phyloP scores from a whole-genome alignment of 2,797 vertebrate species.

The Carapus acus region DNA sequence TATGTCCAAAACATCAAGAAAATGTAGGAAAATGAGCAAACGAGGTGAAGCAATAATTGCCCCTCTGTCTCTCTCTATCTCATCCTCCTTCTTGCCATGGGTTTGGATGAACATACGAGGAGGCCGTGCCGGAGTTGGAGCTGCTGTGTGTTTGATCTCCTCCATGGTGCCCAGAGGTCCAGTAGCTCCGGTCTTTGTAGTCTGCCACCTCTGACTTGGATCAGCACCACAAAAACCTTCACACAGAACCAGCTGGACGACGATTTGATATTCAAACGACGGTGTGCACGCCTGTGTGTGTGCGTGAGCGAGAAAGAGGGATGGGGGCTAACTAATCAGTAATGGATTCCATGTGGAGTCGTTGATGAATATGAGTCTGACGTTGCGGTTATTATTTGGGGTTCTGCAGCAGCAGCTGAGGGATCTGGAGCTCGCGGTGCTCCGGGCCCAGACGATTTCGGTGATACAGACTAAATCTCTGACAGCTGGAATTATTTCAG shows the following conservation, averaged over 20 bases:
- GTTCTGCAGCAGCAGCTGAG: no score
- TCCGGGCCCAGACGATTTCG: no score
- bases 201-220: conserved; percentile 21
- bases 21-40: no score
- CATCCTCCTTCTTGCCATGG: not conserved
- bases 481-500: no score
- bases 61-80: not conserved
- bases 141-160: conserved; percentile 37
- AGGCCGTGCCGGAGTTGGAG: not conserved
- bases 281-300: no score
- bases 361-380: no score
- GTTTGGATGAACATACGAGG: conserved; percentile 41
- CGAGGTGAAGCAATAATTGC: no score
- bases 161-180: conserved; percentile 19
- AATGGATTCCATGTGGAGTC: conserved; percentile 2
- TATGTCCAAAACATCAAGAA: no score
- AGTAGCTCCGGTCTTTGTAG: conserved; percentile 28
- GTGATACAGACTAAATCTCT: no score
- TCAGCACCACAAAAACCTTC: conserved; percentile 17
- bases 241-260: conserved; percentile 4
- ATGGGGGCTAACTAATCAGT: conserved; percentile 3
- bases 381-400: no score
- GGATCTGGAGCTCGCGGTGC: no score
- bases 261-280: conserved; percentile 37
- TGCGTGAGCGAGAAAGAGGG: conserved; percentile 33